Evolutionary conservation across 2,888 invertebrate genomes (phyloP), one percentile per base, ranked within the genome.

Genomic region (Drosophila niveifrons): DNA sequence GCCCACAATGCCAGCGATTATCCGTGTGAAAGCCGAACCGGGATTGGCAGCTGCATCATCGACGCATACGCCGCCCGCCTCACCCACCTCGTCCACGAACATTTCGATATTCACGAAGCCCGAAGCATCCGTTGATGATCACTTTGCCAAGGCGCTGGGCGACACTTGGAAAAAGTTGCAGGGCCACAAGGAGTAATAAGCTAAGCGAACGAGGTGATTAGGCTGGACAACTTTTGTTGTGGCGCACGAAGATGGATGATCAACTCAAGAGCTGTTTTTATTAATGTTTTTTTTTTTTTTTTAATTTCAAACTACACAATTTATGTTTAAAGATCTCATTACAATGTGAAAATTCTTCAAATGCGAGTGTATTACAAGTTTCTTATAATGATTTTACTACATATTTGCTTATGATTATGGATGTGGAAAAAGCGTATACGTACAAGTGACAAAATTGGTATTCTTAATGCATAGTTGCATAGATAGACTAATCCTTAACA

Each of bases 71-170:
- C 87, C 89, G 41, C 88, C 90, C 29, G 89, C 88, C 48, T 88
- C 90, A 47, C 84, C 91, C 62, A 83, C 85, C 59, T 86, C 86
- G 44, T 82, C 90, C 61, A 85, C 88, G 6, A 80, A 88, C 63
- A 79, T 84, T 44, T 89, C 91, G 46, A 84, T 88, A 66, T 80
- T 84, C 66, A 77, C 82, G 57, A 71, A 87, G 90, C 68, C 90
- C 55, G 90, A 87, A 56, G 91, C 91, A 39, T 95, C 96, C 70
- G 97, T 98, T 47, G 97, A 98, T 93, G 97, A 98, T 91, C 98
- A 98, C 91, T 98, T 98, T 93, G 97, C 97, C 34, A 97, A 97
- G 93, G 97, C 98, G 0, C 93, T 98, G 48, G 96, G 96, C 29
- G 96, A 96, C 90, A 97, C 97, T 0, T 97, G 97, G 97, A 93